Evolutionary conservation across 1,140 invertebrate genomes (phyloP).

Genomic region (Drosophila subobscura): DNA sequence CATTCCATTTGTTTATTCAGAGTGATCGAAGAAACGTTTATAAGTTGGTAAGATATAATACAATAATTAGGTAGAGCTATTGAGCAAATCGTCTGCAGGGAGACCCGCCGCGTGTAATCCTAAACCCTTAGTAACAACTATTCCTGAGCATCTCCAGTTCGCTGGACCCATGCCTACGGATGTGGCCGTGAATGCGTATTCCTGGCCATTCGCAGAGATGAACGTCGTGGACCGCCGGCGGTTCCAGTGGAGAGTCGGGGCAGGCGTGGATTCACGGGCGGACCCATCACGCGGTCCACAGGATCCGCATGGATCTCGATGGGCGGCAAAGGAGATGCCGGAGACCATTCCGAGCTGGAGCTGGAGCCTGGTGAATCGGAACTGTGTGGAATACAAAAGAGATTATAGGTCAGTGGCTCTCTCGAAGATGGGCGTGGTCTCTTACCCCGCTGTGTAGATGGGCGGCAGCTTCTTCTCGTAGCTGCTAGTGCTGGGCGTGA

Average conservation of each 20-base stretch:
- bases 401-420: background rate
- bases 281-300: slow-evolving; percentile 78
- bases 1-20: slow-evolving; percentile 15
- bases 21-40: slow-evolving; percentile 1
- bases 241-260: slow-evolving; percentile 60
- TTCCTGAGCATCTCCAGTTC: slow-evolving; percentile 60
- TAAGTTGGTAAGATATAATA: slow-evolving; percentile 17
- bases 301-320: slow-evolving; percentile 68
- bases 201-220: slow-evolving; percentile 57
- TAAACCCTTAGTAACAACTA: slow-evolving; percentile 56
- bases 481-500: slow-evolving; percentile 65
- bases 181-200: slow-evolving; percentile 54
- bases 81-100: slow-evolving; percentile 25
- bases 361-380: slow-evolving; percentile 82
- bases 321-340: slow-evolving; percentile 74
- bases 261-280: slow-evolving; percentile 75
- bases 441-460: slow-evolving; percentile 81
- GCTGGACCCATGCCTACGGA: slow-evolving; percentile 14
- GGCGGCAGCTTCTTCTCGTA: slow-evolving; percentile 82
- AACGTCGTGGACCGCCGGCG: slow-evolving; percentile 35
- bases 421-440: background rate
- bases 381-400: slow-evolving; percentile 29
- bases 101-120: slow-evolving; percentile 12
- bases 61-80: slow-evolving; percentile 15
- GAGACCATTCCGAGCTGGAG: slow-evolving; percentile 83